Base-by-base conservation (phyloP, 1,140 invertebrate species). In the Drosophila takahashii region DNA sequence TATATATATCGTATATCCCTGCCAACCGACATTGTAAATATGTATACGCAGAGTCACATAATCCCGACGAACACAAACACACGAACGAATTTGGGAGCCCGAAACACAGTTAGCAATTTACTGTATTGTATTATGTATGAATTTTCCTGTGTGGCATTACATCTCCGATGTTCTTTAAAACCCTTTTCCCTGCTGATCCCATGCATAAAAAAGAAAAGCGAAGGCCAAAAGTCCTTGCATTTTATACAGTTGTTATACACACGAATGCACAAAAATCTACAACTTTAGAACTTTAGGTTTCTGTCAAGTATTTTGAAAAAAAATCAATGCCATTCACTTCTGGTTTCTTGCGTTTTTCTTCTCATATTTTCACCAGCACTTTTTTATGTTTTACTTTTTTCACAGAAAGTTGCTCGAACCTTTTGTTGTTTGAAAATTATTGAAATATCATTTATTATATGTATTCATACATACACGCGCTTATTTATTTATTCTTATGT, bases 231-330 rank as follows among this genome's bases (percentile, higher is more conserved):
- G 42, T 84, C 73, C 77, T 65, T 79, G 61, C 62, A 56, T 60
- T 87, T 69, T 32, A 56, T 87, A 81, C 76, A 77, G 83, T 87
- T 87, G 83, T 87, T 87, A 87, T 87, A 87, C 84, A 87, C 79
- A 87, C 84, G 74, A 76, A 66, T 79, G 75, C 42, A 61, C 48
- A 67, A 18, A 29, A 56, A 41, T 57, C 44, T 57, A 58, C 57
- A 78, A 66, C 62, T 66, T 74, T 62, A 45, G 9, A 57, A 57
- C 26, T 41, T 57, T 70, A 16, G 37, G 37, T 36, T 70, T 59
- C 56, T 71, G 37, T 60, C 37, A 73, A 60, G 18, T 72, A 42
- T 72, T 72, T 60, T 22, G 13, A 60, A 51, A 39, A 56, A 54
- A 75, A 75, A 75, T 75, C 72, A 75, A 75, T 75, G 71, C 47